Percentiles rank a stretch among this genome's conserved stretches.
These are phyloP conservation scores for Phyllostomus discolor DNA, from an alignment of 2,113 vertebrate genomes.

Conservation along the genomic window DNA sequence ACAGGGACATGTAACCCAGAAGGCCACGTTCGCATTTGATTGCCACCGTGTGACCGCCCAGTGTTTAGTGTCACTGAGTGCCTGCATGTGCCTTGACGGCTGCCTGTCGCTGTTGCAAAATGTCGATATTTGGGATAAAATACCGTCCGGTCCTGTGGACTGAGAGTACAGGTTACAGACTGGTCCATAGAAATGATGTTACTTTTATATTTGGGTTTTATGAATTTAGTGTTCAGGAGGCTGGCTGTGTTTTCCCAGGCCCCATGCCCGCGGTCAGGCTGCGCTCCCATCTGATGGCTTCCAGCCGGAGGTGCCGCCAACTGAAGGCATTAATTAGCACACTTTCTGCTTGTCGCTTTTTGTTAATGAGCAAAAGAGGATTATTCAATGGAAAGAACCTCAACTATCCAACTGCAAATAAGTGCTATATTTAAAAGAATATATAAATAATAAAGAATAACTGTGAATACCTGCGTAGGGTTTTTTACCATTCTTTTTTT, in stretches of 20 bases:
- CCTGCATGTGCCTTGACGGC: constrained; percentile 62
- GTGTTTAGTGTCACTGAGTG: not conserved
- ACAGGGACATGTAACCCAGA: constrained; percentile 57
- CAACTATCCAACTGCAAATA: not conserved
- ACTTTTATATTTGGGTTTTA: not conserved
- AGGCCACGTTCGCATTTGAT: not conserved
- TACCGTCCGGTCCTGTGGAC: not conserved
- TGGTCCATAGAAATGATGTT: not conserved
- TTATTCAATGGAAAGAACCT: not conserved
- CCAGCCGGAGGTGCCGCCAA: not conserved
- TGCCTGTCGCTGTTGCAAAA: not conserved
- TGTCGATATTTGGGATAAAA: not conserved
- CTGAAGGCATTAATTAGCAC: not conserved
- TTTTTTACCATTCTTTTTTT: not conserved
- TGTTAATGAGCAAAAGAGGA: not conserved
- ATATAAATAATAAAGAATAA: not conserved
- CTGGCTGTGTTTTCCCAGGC: not conserved
- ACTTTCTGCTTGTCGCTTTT: not conserved
- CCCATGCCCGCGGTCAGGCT: not conserved
- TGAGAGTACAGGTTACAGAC: not conserved
- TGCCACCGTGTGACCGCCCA: not conserved
- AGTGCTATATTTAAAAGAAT: not conserved
- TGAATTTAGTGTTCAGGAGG: not conserved
- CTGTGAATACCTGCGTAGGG: not conserved
- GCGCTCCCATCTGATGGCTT: not conserved